Base-by-base conservation (phyloP, 1,140 invertebrate species). In the Nephila pilipes region DNA sequence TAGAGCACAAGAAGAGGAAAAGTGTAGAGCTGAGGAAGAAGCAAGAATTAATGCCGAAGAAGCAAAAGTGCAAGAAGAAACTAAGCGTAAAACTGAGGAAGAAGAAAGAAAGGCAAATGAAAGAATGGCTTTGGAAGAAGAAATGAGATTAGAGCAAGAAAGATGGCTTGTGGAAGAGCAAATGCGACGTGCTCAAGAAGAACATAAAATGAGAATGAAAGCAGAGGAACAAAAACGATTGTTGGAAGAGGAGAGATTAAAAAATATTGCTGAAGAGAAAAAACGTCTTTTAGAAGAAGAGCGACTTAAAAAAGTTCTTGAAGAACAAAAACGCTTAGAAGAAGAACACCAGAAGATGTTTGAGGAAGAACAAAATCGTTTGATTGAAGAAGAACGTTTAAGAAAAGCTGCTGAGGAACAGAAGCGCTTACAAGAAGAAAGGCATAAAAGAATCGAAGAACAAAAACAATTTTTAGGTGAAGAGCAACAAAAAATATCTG, bases 131-230 rank as follows among this genome's bases (percentile, higher is more conserved):
- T 38, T 58, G 20, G 85, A 87, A 57, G 91, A 85, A 75, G 65
- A 87, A 69, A 88, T 87, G 92, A 60, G 60, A 80, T 58, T 57
- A 79, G 85, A 93, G 60, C 65, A 93, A 93, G 85, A 93, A 75
- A 75, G n/a, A 57, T 87, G 81, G 81, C 83, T 85, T 57, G 91
- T 87, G 0, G 83, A 57, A 57, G 83, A 92, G 32, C 91, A 92
- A 22, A 91, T 83, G 83, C 60, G 65, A 22, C 38, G 22, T 57
- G 81, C 65, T 29, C 81, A 87, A 46, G 91, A 85, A 79, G 91
- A 92, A n/a, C 81, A 92, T 32, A 80, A 81, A 54, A 90, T 58
- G 36, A 54, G 90, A 85, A 18, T 65, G n/a, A 83, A 85, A 57
- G 90, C 79, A 57, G 90, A 92, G 20, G 90, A 83, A 63, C 63